Conservation (phyloP, 1,140 invertebrate genomes). For the Zaprionus camerounensis region DNA sequence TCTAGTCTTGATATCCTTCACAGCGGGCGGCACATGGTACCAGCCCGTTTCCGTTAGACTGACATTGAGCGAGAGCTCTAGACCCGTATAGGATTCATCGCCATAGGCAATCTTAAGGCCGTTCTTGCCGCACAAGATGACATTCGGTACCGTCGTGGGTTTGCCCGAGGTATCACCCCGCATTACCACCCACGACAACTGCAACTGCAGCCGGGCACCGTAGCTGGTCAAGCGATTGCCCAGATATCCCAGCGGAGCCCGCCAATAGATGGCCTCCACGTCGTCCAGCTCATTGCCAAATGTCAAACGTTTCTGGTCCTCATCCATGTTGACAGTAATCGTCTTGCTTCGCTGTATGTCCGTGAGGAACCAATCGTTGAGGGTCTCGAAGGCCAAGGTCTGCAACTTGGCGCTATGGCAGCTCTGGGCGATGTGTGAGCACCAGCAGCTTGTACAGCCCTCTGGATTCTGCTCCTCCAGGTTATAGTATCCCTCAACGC, state of each 20-base stretch:
- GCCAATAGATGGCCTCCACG: slow-evolving; percentile 94
- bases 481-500: slow-evolving; percentile 93
- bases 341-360: slow-evolving; percentile 86
- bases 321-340: slow-evolving; percentile 85
- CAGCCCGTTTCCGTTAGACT: slow-evolving; percentile 89
- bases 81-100: slow-evolving; percentile 84
- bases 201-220: slow-evolving; percentile 89
- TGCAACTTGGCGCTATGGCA: slow-evolving; percentile 89
- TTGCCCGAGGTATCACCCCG: slow-evolving; percentile 95
- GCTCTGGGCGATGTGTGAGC: slow-evolving; percentile 91
- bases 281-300: slow-evolving; percentile 88
- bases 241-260: slow-evolving; percentile 90
- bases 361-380: slow-evolving; percentile 88
- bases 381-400: slow-evolving; percentile 86
- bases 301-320: slow-evolving; percentile 86
- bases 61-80: slow-evolving; percentile 86
- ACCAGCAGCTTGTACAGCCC: slow-evolving; percentile 96
- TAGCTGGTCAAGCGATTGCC: slow-evolving; percentile 93
- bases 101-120: slow-evolving; percentile 90
- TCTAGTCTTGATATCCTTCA: slow-evolving; percentile 87
- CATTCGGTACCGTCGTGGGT: slow-evolving; percentile 92
- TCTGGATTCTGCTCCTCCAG: slow-evolving; percentile 89
- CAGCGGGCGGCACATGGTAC: slow-evolving; percentile 89
- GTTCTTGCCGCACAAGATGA: slow-evolving; percentile 92
- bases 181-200: slow-evolving; percentile 93